Percentiles rank a stretch among this genome's conserved stretches.
These are phyloP conservation scores for Nebria ingens DNA, from an alignment of 1,140 invertebrate genomes.

Conservation along the genomic window DNA sequence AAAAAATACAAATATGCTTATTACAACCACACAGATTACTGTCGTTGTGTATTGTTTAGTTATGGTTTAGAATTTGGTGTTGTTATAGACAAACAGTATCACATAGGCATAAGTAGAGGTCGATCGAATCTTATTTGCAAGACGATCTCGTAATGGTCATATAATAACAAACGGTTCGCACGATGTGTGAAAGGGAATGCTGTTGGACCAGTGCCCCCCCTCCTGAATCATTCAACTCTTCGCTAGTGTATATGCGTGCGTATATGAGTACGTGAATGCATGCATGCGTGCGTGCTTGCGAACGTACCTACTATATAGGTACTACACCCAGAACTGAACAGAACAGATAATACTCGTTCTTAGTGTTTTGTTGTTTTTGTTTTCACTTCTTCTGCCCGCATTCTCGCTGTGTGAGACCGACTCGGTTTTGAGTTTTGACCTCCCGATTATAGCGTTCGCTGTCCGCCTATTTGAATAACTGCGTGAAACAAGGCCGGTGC, in stretches of 20 bases:
- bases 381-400: background rate
- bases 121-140: too few species aligned
- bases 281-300: background rate
- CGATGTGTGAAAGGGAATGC: background rate
- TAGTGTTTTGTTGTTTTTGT: too few species aligned
- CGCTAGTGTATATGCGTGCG: too few species aligned
- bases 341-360: too few species aligned
- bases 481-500: background rate
- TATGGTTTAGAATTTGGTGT: too few species aligned
- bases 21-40: too few species aligned
- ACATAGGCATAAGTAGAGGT: too few species aligned
- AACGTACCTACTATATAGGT: background rate
- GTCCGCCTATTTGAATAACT: conserved; percentile 6
- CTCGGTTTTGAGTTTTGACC: background rate
- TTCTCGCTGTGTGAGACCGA: background rate
- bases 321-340: background rate
- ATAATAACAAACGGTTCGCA: too few species aligned
- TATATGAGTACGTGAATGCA: too few species aligned
- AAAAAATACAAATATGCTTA: too few species aligned
- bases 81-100: too few species aligned
- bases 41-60: too few species aligned
- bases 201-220: background rate
- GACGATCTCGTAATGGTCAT: background rate
- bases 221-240: background rate
- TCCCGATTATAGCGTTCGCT: background rate